These are phyloP conservation scores for Pararge aegeria DNA, from an alignment of 1,140 invertebrate species.

Conservation along the genomic window DNA sequence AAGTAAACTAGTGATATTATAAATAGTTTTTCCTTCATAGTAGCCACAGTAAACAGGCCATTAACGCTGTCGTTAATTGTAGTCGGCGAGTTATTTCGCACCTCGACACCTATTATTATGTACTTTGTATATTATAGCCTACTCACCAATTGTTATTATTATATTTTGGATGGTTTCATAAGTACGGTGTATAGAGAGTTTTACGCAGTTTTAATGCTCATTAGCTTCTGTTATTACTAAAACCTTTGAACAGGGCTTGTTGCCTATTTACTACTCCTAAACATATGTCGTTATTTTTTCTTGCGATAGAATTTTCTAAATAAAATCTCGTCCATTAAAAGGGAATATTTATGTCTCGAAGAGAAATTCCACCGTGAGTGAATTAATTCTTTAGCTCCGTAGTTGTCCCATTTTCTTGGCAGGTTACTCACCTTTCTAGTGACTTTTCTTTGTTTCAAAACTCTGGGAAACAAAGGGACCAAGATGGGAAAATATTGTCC, in stretches of 20 bases:
- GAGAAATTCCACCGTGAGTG: slow-evolving; percentile 4
- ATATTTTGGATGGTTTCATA: neutral
- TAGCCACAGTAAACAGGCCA: slow-evolving; percentile 12
- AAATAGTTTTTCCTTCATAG: neutral
- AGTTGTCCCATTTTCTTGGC: slow-evolving; percentile 19
- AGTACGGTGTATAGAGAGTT: too few relatives aligned
- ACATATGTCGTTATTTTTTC: too few relatives aligned
- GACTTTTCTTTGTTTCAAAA: slow-evolving; percentile 23
- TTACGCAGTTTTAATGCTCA: too few relatives aligned
- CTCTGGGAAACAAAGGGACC: slow-evolving; percentile 14
- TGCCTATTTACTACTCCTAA: too few relatives aligned
- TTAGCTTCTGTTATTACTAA: too few relatives aligned
- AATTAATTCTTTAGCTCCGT: slow-evolving; percentile 18
- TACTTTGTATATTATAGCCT: neutral
- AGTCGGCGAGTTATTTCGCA: slow-evolving; percentile 14
- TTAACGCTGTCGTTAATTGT: slow-evolving; percentile 11
- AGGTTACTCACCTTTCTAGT: slow-evolving; percentile 22
- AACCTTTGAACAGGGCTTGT: too few relatives aligned
- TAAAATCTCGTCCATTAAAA: neutral
- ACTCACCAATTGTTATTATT: neutral
- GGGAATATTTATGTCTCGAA: too few relatives aligned
- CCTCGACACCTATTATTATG: slow-evolving; percentile 7
- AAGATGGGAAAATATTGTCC: slow-evolving; percentile 16
- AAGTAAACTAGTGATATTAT: neutral
- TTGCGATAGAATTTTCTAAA: too few relatives aligned